Evolutionary conservation across 2,797 vertebrate species (phyloP).

Genomic region (Amblyopsis hoosieri): DNA sequence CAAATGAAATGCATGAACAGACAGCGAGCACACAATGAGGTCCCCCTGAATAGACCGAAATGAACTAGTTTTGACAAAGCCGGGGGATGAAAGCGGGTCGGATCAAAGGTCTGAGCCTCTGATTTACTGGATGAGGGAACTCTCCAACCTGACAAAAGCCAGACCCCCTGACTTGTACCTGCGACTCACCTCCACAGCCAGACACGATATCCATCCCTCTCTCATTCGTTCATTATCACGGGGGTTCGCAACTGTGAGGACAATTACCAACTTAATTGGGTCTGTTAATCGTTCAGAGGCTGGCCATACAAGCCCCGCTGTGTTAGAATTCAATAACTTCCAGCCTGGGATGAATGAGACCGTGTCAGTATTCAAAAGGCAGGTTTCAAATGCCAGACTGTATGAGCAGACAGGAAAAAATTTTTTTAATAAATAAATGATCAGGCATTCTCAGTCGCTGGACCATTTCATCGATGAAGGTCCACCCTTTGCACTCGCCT

Average conservation of each 20-base stretch:
- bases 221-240: constrained; percentile 58
- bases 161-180: constrained; percentile 57
- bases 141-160: constrained; percentile 61
- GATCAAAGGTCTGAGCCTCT: constrained; percentile 45
- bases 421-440: constrained; percentile 27
- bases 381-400: constrained; percentile 36
- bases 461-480: constrained; percentile 4
- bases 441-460: constrained; percentile 42
- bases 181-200: constrained; percentile 32
- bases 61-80: constrained; percentile 70
- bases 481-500: constrained; percentile 34
- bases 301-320: constrained; percentile 47
- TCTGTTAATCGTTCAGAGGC: constrained; percentile 55
- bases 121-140: constrained; percentile 69
- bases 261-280: constrained; percentile 62
- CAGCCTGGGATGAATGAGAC: constrained; percentile 35
- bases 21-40: constrained; percentile 58
- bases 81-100: constrained; percentile 58
- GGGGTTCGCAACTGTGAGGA: constrained; percentile 44
- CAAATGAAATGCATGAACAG: constrained; percentile 74
- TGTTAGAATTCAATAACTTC: constrained; percentile 51
- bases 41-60: constrained; percentile 70
- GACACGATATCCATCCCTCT: constrained; percentile 44
- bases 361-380: constrained; percentile 38
- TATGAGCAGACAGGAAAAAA: constrained; percentile 39